Evolutionary conservation across 1,140 invertebrate species (phyloP).

Genomic region (Spodoptera litura): DNA sequence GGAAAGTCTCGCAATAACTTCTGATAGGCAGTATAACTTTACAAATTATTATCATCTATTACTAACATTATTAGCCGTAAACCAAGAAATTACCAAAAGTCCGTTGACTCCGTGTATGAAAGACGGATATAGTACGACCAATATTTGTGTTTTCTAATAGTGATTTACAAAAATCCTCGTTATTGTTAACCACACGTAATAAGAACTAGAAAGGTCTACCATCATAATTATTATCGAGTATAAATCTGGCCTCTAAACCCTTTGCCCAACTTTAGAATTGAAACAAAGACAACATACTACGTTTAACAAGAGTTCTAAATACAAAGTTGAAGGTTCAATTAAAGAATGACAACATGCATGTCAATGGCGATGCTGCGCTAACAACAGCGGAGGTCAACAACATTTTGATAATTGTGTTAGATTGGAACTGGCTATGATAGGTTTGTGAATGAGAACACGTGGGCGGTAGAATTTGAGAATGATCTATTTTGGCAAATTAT

Average conservation of each 20-base stretch:
- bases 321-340: slow-evolving; percentile 11
- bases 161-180: too few species aligned
- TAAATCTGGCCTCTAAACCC: too few species aligned
- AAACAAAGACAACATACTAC: background rate
- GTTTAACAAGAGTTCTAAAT: background rate
- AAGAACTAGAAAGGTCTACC: too few species aligned
- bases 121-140: too few species aligned
- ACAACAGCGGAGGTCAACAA: slow-evolving; percentile 18
- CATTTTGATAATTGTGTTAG: slow-evolving; percentile 22
- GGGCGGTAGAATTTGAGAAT: slow-evolving; percentile 12
- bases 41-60: background rate
- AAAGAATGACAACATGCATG: background rate
- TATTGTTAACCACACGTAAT: too few species aligned
- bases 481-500: slow-evolving; percentile 1
- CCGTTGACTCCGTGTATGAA: background rate
- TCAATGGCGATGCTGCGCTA: slow-evolving; percentile 18
- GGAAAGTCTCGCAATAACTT: slow-evolving; percentile 6
- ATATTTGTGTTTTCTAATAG: too few species aligned
- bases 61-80: background rate
- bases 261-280: background rate
- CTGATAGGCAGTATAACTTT: background rate
- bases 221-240: too few species aligned
- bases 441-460: slow-evolving; percentile 27
- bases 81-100: background rate
- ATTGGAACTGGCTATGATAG: background rate